Percentiles rank a stretch among this genome's conserved stretches.
These are phyloP conservation scores for Brachyrhaphis roseni DNA, from an alignment of 2,797 vertebrate species.

Conservation along the genomic window DNA sequence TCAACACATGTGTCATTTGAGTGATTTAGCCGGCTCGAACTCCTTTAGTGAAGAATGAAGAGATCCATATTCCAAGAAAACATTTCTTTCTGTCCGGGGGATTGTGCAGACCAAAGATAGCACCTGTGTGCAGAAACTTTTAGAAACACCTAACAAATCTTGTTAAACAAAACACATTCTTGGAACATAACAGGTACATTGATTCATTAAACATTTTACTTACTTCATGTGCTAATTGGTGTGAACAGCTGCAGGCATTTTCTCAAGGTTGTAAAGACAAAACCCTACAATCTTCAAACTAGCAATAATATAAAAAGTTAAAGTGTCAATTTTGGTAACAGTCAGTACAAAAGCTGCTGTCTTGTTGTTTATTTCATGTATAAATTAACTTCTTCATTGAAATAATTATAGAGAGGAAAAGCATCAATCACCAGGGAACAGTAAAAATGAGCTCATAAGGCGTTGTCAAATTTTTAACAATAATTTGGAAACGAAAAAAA, in stretches of 20 bases:
- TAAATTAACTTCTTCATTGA: conserved; percentile 17
- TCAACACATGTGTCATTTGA: conserved; percentile 63
- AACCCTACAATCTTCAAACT: conserved; percentile 48
- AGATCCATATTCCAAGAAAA: conserved; percentile 59
- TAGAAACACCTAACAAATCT: conserved; percentile 24
- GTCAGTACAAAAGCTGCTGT: conserved; percentile 28
- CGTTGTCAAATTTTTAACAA: conserved; percentile 18
- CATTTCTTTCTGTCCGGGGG: conserved; percentile 32
- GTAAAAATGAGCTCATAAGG: conserved; percentile 20
- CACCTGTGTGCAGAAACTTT: conserved; percentile 22
- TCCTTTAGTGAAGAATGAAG: conserved; percentile 68
- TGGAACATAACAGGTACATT: conserved; percentile 58
- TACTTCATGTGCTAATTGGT: conserved; percentile 68
- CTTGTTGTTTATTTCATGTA: not conserved
- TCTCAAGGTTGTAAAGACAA: conserved; percentile 41
- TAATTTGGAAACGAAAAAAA: not conserved
- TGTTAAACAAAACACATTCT: conserved; percentile 60
- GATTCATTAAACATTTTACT: conserved; percentile 54
- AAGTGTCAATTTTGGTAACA: conserved; percentile 33
- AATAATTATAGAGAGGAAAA: conserved; percentile 12
- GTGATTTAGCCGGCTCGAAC: conserved; percentile 71
- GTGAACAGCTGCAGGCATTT: conserved; percentile 25
- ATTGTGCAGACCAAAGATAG: conserved; percentile 37
- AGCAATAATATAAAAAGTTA: conserved; percentile 19
- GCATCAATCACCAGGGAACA: not conserved